A percentile compares a stretch with the other conserved stretches of the same genome.
phyloP scores from a whole-genome alignment of 2,797 vertebrate genomes.

The Trematomus bernacchii region DNA sequence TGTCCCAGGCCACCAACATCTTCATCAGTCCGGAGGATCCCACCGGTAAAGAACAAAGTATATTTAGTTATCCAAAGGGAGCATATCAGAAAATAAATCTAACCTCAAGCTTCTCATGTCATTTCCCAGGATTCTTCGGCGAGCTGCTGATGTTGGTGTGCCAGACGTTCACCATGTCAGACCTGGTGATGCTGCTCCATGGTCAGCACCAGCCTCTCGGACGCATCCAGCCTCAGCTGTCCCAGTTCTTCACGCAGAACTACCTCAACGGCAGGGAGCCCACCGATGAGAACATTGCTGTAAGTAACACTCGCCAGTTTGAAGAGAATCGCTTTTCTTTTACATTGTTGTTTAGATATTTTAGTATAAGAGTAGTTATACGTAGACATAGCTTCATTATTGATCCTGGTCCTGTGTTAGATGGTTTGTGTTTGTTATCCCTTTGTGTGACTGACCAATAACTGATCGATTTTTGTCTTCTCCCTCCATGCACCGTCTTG shows the following conservation, averaged over 20 bases:
- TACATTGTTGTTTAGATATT: neutral
- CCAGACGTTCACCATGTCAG: slow-evolving; percentile 95
- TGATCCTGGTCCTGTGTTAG: neutral
- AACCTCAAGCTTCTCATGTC: neutral
- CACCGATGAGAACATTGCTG: slow-evolving; percentile 90
- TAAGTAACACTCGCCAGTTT: slow-evolving; percentile 66
- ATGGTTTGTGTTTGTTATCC: neutral
- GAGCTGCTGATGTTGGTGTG: slow-evolving; percentile 93
- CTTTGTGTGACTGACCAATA: neutral
- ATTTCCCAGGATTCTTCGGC: slow-evolving; percentile 90
- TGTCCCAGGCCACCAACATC: slow-evolving; percentile 92
- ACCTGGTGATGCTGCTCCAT: slow-evolving; percentile 94
- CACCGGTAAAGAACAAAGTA: slow-evolving; percentile 77
- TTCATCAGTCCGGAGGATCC: slow-evolving; percentile 93
- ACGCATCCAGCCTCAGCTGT: slow-evolving; percentile 92
- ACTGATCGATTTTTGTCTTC: neutral
- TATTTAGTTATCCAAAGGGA: neutral
- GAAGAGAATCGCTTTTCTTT: neutral
- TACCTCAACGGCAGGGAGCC: slow-evolving; percentile 91
- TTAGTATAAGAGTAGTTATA: neutral
- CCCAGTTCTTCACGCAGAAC: slow-evolving; percentile 92
- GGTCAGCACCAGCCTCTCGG: slow-evolving; percentile 93
- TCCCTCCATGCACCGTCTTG: neutral
- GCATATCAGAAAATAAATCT: neutral
- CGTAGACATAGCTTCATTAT: neutral